Percentiles rank a stretch among this genome's conserved stretches.
Evolutionary conservation across 2,888 invertebrate genomes (phyloP).

Genomic region (Epirrhoe alternata): DNA sequence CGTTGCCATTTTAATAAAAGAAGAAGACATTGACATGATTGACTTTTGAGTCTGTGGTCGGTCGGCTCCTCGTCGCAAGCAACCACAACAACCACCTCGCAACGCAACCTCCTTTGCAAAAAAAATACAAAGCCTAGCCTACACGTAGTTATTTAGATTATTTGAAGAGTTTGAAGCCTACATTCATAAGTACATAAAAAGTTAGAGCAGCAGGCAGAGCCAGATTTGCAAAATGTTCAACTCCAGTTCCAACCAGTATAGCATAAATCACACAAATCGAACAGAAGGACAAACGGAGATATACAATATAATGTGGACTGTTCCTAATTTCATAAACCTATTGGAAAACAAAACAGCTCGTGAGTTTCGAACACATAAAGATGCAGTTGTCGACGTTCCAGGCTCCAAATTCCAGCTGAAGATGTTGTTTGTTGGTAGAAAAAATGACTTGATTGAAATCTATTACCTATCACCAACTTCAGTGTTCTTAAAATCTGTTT

Average conservation of each 20-base stretch:
- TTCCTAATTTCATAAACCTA: slow-evolving; percentile 68
- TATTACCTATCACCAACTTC: slow-evolving; percentile 71
- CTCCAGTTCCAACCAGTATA: slow-evolving; percentile 25
- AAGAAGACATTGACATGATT: too few relatives aligned
- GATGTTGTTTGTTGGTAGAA: slow-evolving; percentile 74
- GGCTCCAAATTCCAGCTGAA: slow-evolving; percentile 72
- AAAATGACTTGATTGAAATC: slow-evolving; percentile 76
- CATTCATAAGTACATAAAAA: too few relatives aligned
- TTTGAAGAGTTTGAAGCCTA: too few relatives aligned
- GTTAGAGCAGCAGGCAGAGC: too few relatives aligned
- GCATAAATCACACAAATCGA: slow-evolving; percentile 44
- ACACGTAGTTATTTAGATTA: too few relatives aligned
- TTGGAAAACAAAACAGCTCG: slow-evolving; percentile 67
- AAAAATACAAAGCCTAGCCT: too few relatives aligned
- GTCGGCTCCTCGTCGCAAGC: too few relatives aligned
- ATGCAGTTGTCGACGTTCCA: slow-evolving; percentile 48
- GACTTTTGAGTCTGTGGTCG: too few relatives aligned
- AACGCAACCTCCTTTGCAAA: too few relatives aligned
- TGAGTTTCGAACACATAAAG: slow-evolving; percentile 70
- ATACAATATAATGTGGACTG: slow-evolving; percentile 74
- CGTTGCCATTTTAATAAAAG: too few relatives aligned
- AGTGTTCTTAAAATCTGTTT: slow-evolving; percentile 71
- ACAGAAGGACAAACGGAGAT: slow-evolving; percentile 76
- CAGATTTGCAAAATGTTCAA: slow-evolving; percentile 15
- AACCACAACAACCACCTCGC: too few relatives aligned